phyloP scores from a whole-genome alignment of 2,888 invertebrate genomes.

The Cephonodes hylas region DNA sequence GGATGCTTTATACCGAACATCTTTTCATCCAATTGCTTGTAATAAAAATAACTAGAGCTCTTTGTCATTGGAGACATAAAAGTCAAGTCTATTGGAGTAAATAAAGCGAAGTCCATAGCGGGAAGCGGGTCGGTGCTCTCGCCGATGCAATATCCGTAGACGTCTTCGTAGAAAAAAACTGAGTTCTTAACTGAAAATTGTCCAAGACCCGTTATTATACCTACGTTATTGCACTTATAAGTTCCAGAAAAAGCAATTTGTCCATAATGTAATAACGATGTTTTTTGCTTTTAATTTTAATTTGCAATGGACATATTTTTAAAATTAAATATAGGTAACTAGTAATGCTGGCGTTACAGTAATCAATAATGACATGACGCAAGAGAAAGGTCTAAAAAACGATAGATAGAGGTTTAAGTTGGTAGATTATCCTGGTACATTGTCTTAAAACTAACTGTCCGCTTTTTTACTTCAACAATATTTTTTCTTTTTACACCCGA shows the following conservation, averaged over 20 bases:
- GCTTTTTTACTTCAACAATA: too few species aligned
- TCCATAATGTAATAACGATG: not conserved
- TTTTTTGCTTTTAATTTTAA: too few species aligned
- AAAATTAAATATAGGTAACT: too few species aligned
- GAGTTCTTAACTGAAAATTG: not conserved
- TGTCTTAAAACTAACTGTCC: too few species aligned
- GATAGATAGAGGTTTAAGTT: too few species aligned
- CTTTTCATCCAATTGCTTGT: not conserved
- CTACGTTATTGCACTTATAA: not conserved
- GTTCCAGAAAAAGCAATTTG: too few species aligned
- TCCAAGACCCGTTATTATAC: not conserved
- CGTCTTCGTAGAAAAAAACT: constrained; percentile 16
- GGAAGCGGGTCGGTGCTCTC: constrained; percentile 18
- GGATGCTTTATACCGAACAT: not conserved
- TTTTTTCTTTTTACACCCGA: too few species aligned
- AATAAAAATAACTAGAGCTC: constrained; percentile 9
- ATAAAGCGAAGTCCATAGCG: constrained; percentile 23
- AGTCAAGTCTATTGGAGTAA: constrained; percentile 17
- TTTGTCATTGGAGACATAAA: constrained; percentile 4
- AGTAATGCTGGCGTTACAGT: too few species aligned
- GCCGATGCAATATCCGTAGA: constrained; percentile 32
- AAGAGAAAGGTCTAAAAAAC: too few species aligned
- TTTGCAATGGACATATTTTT: too few species aligned
- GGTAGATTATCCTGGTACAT: too few species aligned
- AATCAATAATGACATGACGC: too few species aligned